These are phyloP conservation scores for Hemibagrus wyckioides DNA, from an alignment of 2,113 vertebrate species.

Conservation along the genomic window DNA sequence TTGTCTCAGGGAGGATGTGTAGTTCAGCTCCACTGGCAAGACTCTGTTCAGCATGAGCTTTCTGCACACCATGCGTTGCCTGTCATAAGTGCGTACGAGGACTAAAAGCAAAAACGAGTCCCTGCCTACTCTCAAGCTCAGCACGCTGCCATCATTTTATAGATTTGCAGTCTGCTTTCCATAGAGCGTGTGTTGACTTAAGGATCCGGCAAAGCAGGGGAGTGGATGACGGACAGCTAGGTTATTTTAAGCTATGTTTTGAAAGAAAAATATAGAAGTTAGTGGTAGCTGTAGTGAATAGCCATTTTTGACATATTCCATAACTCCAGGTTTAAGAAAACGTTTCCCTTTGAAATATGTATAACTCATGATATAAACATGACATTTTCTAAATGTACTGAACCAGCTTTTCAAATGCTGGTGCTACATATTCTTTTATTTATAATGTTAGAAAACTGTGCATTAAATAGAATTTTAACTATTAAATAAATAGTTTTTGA, in stretches of 20 bases:
- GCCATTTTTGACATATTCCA: background rate
- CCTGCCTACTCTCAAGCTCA: constrained; percentile 19
- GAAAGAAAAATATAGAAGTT: background rate
- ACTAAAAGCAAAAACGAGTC: constrained; percentile 1
- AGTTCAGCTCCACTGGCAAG: constrained; percentile 26
- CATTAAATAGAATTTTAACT: background rate
- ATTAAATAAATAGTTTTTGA: background rate
- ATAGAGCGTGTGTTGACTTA: background rate
- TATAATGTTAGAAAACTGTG: background rate
- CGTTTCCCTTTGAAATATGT: background rate
- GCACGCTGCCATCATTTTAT: constrained; percentile 8
- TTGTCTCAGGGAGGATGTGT: constrained; percentile 24
- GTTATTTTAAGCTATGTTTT: background rate
- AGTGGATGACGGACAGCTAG: background rate
- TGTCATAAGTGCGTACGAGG: background rate
- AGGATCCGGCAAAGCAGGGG: background rate
- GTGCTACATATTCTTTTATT: background rate
- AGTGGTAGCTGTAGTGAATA: background rate
- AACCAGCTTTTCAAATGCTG: background rate
- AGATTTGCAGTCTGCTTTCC: constrained; percentile 25
- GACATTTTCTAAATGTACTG: background rate
- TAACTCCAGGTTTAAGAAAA: background rate
- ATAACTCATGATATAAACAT: background rate
- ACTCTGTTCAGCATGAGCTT: constrained; percentile 27
- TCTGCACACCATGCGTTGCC: constrained; percentile 3